Base-by-base conservation (phyloP, 2,888 invertebrate species). In the Auanema sp. region DNA sequence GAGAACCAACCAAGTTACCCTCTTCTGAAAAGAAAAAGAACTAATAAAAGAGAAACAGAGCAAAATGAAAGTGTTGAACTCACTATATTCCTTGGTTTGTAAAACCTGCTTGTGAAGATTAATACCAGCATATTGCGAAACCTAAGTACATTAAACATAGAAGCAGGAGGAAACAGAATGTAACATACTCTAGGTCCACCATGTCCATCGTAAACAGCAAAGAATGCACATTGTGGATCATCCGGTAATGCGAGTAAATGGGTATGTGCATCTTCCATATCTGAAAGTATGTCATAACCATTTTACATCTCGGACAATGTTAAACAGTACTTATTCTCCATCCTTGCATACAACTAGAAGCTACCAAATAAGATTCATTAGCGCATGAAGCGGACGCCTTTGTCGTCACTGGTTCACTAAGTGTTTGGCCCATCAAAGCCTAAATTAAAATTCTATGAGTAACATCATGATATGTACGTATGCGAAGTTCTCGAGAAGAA, bases 291-390 rank as follows among this genome's bases (percentile, higher is more conserved):
- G 21, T 25, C 1, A 24, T 42, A n/a, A 11, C 6, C n/a, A 58
- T 21, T 2, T 3, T 58, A 49, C 16, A 49, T 49, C 47, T 3
- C 10, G 10, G 16, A 16, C 10, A 10, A 47, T 18, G 4, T 5
- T 47, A 10, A 47, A 47, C 47, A 18, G 16, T 83, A 88, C 92
- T 92, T 63, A 95, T 90, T 69, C 98, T 87, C 98, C 98, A 99
- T 85, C 98, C 98, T 86, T 99, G 98, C 97, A 98, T 98, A 84
- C 92, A 94, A 21, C 94, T 94, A 1, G 94, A 92, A n/a, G 93
- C 97, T 5, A 98, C 93, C 40, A 73, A 66, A 71, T 76, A 80
- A 10, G 56, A 60, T 23, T 66, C 62, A 60, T 80, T 79, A 24
- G 68, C 77, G 58, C 79, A 80, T 11, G 75, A 75, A 24, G 85